Percentiles rank a stretch among this genome's conserved stretches.
These are phyloP conservation scores for Limnephilus auricula DNA, from an alignment of 2,888 invertebrate genomes.

Conservation along the genomic window DNA sequence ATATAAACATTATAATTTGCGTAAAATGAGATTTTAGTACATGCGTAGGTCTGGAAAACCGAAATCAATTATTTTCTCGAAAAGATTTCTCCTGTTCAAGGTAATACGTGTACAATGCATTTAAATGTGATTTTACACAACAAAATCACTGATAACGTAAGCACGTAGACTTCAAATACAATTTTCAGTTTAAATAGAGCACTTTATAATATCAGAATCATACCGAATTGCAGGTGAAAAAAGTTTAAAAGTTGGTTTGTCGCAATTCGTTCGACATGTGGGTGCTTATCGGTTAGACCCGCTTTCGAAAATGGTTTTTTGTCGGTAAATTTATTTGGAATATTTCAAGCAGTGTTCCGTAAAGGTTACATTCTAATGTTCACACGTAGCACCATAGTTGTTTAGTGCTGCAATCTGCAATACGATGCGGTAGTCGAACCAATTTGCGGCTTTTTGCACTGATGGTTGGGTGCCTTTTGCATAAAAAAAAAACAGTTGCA, in stretches of 20 bases:
- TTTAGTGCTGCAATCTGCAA: neutral
- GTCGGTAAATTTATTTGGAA: constrained; percentile 5
- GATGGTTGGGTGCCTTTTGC: neutral
- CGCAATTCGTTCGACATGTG: constrained; percentile 46
- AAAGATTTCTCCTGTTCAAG: constrained; percentile 53
- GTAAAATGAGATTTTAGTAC: constrained; percentile 46
- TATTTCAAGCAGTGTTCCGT: constrained; percentile 18
- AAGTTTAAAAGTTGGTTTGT: neutral
- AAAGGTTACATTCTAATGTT: neutral
- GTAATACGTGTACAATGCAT: constrained; percentile 7
- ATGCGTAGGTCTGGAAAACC: constrained; percentile 46
- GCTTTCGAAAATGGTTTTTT: constrained; percentile 42
- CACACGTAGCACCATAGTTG: neutral
- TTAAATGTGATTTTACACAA: constrained; percentile 24
- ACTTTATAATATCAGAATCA: constrained; percentile 1
- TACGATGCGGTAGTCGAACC: neutral
- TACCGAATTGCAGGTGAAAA: neutral
- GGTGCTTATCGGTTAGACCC: constrained; percentile 27
- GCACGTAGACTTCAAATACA: constrained; percentile 42
- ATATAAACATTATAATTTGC: too few relatives aligned
- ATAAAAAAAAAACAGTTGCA: neutral
- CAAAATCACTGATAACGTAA: neutral
- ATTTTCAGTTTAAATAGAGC: neutral
- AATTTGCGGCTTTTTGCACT: neutral
- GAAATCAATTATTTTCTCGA: constrained; percentile 30